Percentiles rank a stretch among this genome's conserved stretches.
Conservation (phyloP, 1,140 invertebrate genomes). For the Drosophila takahashii region DNA sequence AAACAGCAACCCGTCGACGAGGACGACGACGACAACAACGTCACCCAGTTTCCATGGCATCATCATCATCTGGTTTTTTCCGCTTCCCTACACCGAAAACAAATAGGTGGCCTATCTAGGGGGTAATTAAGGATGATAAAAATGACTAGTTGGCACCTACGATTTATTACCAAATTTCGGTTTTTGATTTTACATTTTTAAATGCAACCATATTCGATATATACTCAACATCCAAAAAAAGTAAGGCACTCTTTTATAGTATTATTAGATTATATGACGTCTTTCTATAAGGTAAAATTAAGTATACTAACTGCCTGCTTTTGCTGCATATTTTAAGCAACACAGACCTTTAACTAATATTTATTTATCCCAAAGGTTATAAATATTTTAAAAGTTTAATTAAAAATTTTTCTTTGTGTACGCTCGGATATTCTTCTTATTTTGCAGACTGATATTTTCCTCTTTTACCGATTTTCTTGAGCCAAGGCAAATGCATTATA, state of each 20-base stretch:
- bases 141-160: neutral
- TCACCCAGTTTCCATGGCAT: constrained; percentile 80
- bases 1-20: constrained; percentile 18
- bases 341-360: too few species aligned
- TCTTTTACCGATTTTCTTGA: neutral
- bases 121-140: neutral
- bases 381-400: too few species aligned
- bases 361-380: too few species aligned
- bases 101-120: neutral
- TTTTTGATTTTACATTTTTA: neutral
- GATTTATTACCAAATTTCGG: neutral
- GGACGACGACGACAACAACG: constrained; percentile 43
- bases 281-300: too few species aligned
- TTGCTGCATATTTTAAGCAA: too few species aligned
- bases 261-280: too few species aligned
- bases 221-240: too few species aligned
- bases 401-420: neutral
- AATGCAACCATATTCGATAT: too few species aligned
- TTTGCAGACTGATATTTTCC: constrained; percentile 9
- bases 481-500: constrained; percentile 28
- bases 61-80: constrained; percentile 28
- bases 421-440: neutral
- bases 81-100: neutral
- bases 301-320: too few species aligned
- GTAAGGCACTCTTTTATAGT: too few species aligned